Conservation (phyloP, 2,113 vertebrate genomes). For the Eleginops maclovinus region DNA sequence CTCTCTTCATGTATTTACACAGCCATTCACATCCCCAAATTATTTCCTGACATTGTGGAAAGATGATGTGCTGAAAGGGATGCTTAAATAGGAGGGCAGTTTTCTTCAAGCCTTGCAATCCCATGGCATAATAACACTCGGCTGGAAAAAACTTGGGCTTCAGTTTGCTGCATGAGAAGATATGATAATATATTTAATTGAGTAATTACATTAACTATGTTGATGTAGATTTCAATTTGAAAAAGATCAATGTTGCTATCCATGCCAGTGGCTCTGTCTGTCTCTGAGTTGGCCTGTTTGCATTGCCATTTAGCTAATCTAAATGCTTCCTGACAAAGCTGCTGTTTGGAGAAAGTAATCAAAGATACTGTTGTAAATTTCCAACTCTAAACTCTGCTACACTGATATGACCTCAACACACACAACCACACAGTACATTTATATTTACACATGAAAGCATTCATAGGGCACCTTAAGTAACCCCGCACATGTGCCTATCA, state of each 20-base stretch:
- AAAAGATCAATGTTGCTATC: not conserved
- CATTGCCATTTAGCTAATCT: constrained; percentile 12
- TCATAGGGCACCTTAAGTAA: constrained; percentile 30
- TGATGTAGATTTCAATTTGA: not conserved
- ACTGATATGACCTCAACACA: constrained; percentile 3
- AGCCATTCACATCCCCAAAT: constrained; percentile 29
- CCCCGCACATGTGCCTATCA: constrained; percentile 18
- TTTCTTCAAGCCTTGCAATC: constrained; percentile 42
- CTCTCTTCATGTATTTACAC: constrained; percentile 40
- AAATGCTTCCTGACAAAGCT: constrained; percentile 1
- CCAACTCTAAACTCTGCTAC: constrained; percentile 1
- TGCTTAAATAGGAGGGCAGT: constrained; percentile 26
- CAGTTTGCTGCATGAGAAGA: not conserved
- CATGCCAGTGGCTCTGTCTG: not conserved
- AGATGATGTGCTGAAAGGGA: constrained; percentile 34
- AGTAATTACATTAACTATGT: not conserved
- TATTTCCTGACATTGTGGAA: constrained; percentile 10
- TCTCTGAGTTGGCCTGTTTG: too few relatives aligned
- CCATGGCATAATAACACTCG: constrained; percentile 9
- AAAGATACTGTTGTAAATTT: constrained; percentile 7
- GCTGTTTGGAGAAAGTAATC: constrained; percentile 25
- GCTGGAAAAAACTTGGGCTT: not conserved
- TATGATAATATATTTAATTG: not conserved
- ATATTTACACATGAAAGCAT: not conserved
- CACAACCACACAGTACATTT: not conserved